Evolutionary conservation across 1,140 invertebrate species (phyloP).

Genomic region (Holotrichia oblita): DNA sequence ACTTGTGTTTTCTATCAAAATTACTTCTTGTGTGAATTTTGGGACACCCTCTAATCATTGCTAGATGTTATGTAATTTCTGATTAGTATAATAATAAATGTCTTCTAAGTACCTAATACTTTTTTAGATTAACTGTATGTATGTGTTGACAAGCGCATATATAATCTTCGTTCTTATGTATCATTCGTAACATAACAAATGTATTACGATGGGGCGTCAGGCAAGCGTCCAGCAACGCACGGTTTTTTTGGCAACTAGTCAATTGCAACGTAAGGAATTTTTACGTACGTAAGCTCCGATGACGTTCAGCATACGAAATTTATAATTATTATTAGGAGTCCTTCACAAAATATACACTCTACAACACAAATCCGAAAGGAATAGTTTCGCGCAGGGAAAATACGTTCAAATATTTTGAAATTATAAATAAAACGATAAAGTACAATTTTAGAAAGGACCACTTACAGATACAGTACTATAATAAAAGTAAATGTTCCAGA

Average conservation of each 20-base stretch:
- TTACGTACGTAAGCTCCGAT: background rate
- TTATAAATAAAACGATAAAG: background rate
- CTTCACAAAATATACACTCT: background rate
- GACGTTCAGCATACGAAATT: background rate
- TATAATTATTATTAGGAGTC: constrained; percentile 10
- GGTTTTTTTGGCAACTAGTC: background rate
- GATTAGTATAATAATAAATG: too few species aligned
- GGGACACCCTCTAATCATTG: too few species aligned
- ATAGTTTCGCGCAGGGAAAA: background rate
- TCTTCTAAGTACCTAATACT: too few species aligned
- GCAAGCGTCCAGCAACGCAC: background rate
- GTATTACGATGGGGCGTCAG: background rate
- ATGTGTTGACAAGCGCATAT: too few species aligned
- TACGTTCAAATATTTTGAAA: background rate
- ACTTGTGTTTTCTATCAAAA: too few species aligned
- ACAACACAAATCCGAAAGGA: background rate
- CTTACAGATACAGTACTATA: background rate
- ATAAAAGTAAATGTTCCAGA: background rate
- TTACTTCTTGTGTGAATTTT: too few species aligned
- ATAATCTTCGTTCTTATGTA: background rate
- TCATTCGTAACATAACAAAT: background rate
- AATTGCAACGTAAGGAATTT: constrained; percentile 2
- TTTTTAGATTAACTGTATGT: too few species aligned
- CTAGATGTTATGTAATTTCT: too few species aligned
- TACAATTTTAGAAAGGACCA: background rate